Percentiles rank a stretch among this genome's conserved stretches.
Conservation (phyloP, 1,140 invertebrate species). For the Drosophila sechellia region DNA sequence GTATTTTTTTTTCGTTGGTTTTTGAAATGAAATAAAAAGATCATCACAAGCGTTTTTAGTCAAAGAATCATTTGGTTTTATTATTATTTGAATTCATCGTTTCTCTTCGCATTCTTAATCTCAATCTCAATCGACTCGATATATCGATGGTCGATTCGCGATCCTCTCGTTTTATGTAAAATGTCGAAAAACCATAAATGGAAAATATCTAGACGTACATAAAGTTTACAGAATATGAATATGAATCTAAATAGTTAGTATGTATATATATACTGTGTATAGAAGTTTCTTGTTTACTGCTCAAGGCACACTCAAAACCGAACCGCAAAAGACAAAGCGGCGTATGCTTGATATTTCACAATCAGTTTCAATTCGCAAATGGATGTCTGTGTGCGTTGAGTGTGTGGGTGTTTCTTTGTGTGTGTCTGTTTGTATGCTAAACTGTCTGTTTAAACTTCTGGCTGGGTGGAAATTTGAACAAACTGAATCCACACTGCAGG, state of each 20-base stretch:
- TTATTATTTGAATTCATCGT: constrained; percentile 69
- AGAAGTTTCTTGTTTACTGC: constrained; percentile 38
- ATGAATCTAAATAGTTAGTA: constrained; percentile 38
- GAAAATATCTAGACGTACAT: constrained; percentile 57
- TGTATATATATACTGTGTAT: constrained; percentile 36
- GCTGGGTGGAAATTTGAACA: constrained; percentile 3
- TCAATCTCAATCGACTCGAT: constrained; percentile 33
- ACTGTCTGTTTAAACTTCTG: not conserved
- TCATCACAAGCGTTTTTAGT: constrained; percentile 84
- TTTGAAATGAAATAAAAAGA: constrained; percentile 73
- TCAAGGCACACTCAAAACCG: constrained; percentile 56
- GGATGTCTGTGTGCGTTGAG: constrained; percentile 5
- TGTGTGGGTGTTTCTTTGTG: not conserved
- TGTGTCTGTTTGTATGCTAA: not conserved
- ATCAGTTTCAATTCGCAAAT: constrained; percentile 6
- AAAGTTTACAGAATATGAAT: constrained; percentile 39
- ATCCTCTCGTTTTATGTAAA: constrained; percentile 47
- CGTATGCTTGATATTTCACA: constrained; percentile 60
- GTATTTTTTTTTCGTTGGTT: constrained; percentile 15
- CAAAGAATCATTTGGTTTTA: constrained; percentile 80
- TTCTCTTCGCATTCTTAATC: constrained; percentile 55
- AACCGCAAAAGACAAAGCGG: constrained; percentile 45
- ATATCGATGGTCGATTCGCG: constrained; percentile 20
- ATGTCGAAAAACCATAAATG: constrained; percentile 51
- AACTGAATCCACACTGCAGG: constrained; percentile 25